Evolutionary conservation across 2,888 invertebrate genomes (phyloP).

Genomic region (Acleris sparsana): DNA sequence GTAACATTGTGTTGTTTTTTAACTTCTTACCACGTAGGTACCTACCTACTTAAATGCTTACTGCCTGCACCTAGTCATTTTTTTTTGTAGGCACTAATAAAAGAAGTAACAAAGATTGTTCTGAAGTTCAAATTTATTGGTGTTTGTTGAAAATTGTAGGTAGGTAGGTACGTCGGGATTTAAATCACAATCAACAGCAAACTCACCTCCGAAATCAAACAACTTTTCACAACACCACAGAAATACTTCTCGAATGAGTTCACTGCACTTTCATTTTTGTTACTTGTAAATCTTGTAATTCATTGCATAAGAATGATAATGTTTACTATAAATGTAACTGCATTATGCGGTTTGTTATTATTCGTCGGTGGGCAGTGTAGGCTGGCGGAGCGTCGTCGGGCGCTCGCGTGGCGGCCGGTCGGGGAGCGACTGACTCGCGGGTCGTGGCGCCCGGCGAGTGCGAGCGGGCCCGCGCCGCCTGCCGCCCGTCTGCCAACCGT

Average conservation of each 20-base stretch:
- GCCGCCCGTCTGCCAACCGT: neutral
- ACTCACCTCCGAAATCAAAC: constrained; percentile 50
- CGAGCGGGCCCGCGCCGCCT: neutral
- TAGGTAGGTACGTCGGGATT: no score
- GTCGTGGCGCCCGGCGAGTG: neutral
- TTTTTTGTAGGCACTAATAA: no score
- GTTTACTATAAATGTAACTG: constrained; percentile 44
- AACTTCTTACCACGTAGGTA: no score
- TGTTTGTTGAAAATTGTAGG: no score
- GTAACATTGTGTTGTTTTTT: no score
- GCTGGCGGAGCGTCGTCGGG: constrained; percentile 39
- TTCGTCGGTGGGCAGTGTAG: constrained; percentile 43
- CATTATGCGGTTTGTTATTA: constrained; percentile 51
- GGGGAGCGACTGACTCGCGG: constrained; percentile 19
- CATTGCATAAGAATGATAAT: constrained; percentile 49
- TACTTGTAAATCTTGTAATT: constrained; percentile 30
- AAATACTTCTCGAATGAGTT: constrained; percentile 20
- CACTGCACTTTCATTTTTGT: constrained; percentile 31
- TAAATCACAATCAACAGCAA: constrained; percentile 48
- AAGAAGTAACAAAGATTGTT: no score
- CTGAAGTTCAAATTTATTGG: no score
- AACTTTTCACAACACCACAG: constrained; percentile 38
- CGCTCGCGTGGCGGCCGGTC: constrained; percentile 32
- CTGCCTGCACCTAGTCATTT: no score
- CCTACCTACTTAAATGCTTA: no score